Percentiles rank a stretch among this genome's conserved stretches.
Evolutionary conservation across 64 coral and sea anemone species (phyloP).

Genomic region (Montipora foliosa): DNA sequence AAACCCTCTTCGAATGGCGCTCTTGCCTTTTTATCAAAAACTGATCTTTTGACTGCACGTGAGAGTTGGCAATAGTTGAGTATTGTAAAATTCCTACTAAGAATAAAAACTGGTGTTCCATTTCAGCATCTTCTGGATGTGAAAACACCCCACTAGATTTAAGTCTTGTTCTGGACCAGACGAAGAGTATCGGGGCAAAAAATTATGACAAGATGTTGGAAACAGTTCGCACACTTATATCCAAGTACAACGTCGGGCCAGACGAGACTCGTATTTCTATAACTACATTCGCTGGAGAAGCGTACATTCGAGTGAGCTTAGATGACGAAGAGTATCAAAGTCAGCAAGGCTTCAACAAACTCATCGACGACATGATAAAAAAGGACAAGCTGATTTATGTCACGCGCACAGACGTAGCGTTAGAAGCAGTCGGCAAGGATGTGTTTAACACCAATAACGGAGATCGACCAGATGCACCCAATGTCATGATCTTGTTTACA

Average conservation of each 20-base stretch:
- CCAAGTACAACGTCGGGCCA: neutral
- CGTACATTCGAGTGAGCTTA: neutral
- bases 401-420: neutral
- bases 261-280: conserved; percentile 19
- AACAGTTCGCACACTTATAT: neutral
- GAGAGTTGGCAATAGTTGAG: too few species aligned
- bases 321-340: neutral
- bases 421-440: neutral
- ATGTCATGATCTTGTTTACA: conserved; percentile 39
- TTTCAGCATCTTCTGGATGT: neutral
- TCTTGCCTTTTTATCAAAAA: too few species aligned
- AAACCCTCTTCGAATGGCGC: too few species aligned
- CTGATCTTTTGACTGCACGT: too few species aligned
- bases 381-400: neutral
- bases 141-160: conserved; percentile 19
- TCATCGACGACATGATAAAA: neutral
- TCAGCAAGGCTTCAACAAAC: neutral
- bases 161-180: conserved; percentile 3
- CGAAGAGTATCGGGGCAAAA: conserved; percentile 2
- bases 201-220: conserved; percentile 31
- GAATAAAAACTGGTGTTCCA: neutral
- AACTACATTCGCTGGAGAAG: neutral
- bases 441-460: conserved; percentile 1
- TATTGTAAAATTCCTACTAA: too few species aligned
- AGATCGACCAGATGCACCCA: conserved; percentile 11